Evolutionary conservation across 2,113 vertebrate genomes (phyloP).

Genomic region (Spilogale gracilis): DNA sequence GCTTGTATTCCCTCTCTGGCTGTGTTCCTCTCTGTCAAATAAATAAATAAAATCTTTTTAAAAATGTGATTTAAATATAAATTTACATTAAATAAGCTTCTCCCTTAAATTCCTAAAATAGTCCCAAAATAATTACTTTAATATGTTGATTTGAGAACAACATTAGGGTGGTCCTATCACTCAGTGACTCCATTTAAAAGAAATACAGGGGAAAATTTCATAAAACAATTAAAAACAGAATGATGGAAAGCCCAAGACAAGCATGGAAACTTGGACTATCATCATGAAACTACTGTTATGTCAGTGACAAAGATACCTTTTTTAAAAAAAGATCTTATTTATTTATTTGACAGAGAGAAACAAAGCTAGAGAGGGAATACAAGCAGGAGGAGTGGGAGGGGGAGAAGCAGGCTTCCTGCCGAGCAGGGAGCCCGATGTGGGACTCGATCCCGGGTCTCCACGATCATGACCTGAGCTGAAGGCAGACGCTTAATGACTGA

Average conservation of each 20-base stretch:
- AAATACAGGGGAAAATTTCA: background rate
- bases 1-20: too few relatives aligned
- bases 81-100: background rate
- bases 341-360: too few relatives aligned
- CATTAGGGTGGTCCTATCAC: background rate
- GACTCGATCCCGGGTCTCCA: too few relatives aligned
- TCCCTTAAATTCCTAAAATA: background rate
- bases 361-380: too few relatives aligned
- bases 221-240: slow-evolving; percentile 41
- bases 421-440: too few relatives aligned
- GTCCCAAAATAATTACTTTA: background rate
- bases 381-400: too few relatives aligned
- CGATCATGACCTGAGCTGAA: too few relatives aligned
- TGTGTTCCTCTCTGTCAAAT: too few relatives aligned
- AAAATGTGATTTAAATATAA: background rate
- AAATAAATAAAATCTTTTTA: too few relatives aligned
- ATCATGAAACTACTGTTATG: background rate
- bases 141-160: background rate
- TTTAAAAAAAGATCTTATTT: too few relatives aligned
- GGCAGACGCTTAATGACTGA: too few relatives aligned
- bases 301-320: background rate
- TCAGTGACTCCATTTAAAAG: background rate
- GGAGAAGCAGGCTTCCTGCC: too few relatives aligned
- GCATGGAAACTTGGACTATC: background rate
- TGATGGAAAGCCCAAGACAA: background rate